Conservation (phyloP, 2,888 invertebrate genomes). For the Acanthosepion esculentum region DNA sequence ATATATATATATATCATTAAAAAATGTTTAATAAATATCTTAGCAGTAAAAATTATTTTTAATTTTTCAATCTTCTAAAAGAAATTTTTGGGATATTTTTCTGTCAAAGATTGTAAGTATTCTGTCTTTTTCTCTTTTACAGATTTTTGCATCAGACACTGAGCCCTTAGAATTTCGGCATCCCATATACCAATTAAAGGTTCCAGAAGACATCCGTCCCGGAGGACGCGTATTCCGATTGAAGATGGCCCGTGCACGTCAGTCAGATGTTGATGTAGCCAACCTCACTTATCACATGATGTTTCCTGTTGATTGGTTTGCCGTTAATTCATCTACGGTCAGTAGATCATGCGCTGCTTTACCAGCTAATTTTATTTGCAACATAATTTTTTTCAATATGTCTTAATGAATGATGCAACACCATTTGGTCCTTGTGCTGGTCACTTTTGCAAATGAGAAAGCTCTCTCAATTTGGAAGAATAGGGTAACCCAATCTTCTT, state of each 20-base stretch:
- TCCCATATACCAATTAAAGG: slow-evolving; percentile 2
- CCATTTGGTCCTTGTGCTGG: no score
- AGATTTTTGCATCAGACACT: slow-evolving; percentile 44
- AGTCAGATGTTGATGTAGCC: background rate
- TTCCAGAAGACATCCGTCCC: slow-evolving; percentile 44
- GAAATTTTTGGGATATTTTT: background rate
- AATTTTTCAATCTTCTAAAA: no score
- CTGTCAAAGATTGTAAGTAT: background rate
- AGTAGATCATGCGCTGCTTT: background rate
- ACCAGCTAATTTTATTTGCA: no score
- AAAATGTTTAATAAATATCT: no score
- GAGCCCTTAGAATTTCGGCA: slow-evolving; percentile 41
- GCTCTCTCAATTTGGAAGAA: no score
- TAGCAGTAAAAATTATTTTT: no score
- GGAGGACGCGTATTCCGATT: slow-evolving; percentile 24
- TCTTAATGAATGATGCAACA: no score
- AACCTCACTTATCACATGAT: slow-evolving; percentile 41
- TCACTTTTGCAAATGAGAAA: no score
- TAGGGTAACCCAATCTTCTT: no score
- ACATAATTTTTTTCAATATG: no score
- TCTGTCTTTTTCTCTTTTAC: background rate
- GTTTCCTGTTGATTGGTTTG: slow-evolving; percentile 44
- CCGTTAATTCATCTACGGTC: slow-evolving; percentile 38
- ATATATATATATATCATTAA: no score
- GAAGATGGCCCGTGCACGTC: slow-evolving; percentile 8